phyloP scores from a whole-genome alignment of 2,888 invertebrate species.

The Drosophila flavopinicola region DNA sequence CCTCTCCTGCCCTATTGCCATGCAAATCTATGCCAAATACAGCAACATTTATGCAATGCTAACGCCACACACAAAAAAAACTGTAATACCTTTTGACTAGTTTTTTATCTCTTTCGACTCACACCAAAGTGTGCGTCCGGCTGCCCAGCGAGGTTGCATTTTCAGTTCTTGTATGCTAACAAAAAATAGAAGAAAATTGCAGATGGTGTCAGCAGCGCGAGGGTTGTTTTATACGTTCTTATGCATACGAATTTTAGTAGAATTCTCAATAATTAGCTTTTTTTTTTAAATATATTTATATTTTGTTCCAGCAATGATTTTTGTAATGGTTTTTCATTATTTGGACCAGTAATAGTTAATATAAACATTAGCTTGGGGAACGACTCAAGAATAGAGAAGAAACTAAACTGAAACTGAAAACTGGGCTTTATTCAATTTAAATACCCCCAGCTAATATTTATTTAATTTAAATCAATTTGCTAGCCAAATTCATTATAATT shows the following conservation, averaged over 20 bases:
- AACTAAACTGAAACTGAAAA: too few relatives aligned
- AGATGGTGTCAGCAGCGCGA: conserved; percentile 25
- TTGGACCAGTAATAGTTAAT: too few relatives aligned
- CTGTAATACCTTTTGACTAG: conserved; percentile 60
- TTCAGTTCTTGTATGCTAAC: conserved; percentile 27
- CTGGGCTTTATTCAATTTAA: too few relatives aligned
- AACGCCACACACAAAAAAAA: conserved; percentile 52
- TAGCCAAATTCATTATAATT: too few relatives aligned
- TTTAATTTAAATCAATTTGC: too few relatives aligned
- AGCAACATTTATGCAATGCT: conserved; percentile 69
- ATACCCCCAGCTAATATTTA: too few relatives aligned
- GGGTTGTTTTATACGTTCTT: conserved; percentile 5
- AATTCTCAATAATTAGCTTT: too few relatives aligned
- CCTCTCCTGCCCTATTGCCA: conserved; percentile 49
- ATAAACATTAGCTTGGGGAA: too few relatives aligned
- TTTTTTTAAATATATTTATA: too few relatives aligned
- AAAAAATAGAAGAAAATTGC: conserved; percentile 14
- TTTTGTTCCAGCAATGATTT: too few relatives aligned
- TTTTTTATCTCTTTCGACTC: conserved; percentile 27
- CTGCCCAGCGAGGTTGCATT: conserved; percentile 17
- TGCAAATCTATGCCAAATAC: conserved; percentile 76
- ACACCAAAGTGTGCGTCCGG: conserved; percentile 7
- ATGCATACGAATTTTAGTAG: background rate
- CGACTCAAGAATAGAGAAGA: too few relatives aligned
- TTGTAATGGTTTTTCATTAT: too few relatives aligned